These are phyloP conservation scores for Dinomys branickii DNA, from an alignment of 2,113 vertebrate genomes.

Conservation along the genomic window DNA sequence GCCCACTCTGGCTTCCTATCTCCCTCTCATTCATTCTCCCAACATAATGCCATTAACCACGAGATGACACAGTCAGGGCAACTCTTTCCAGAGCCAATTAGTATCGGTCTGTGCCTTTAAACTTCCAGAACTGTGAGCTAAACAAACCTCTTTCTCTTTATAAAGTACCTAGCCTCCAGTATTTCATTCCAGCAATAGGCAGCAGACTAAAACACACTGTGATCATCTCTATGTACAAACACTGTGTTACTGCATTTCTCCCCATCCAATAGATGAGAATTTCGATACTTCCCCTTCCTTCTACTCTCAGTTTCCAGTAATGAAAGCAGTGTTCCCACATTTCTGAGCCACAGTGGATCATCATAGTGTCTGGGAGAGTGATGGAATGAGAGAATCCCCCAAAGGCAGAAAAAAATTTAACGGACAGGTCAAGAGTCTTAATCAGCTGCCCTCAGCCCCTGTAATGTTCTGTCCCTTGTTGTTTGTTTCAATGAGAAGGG, in stretches of 20 bases:
- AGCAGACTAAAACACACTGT: neutral
- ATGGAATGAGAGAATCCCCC: neutral
- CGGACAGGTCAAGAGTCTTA: neutral
- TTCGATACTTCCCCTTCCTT: neutral
- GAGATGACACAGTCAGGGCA: neutral
- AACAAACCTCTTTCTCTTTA: neutral
- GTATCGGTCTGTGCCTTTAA: neutral
- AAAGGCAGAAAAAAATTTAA: neutral
- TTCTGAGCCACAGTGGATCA: neutral
- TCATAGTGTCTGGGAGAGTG: neutral
- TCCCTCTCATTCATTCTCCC: neutral
- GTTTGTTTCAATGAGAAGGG: neutral
- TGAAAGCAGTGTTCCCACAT: neutral
- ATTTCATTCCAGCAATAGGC: neutral
- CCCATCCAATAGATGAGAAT: neutral
- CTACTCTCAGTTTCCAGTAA: neutral
- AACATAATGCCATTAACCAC: neutral
- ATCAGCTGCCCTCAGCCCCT: neutral
- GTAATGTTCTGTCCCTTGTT: neutral
- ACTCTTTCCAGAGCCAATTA: neutral
- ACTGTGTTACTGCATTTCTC: neutral
- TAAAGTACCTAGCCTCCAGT: neutral
- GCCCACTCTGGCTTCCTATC: neutral
- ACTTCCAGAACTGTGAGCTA: neutral
- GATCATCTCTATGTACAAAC: neutral